These are phyloP conservation scores for Manacus vitellinus DNA, from an alignment of 2,113 vertebrate genomes.

Conservation along the genomic window DNA sequence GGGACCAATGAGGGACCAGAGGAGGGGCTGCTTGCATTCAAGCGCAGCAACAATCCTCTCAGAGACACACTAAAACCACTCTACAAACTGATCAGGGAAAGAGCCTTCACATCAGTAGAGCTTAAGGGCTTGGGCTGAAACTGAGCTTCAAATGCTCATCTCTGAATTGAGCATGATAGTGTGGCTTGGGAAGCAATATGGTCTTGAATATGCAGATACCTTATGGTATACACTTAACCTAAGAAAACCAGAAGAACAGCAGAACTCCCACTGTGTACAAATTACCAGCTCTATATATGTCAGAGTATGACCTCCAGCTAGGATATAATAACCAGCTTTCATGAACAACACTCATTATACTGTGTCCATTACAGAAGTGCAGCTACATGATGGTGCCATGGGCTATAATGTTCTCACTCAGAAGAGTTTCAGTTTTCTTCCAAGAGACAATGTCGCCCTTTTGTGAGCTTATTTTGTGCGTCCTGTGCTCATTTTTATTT, in stretches of 20 bases:
- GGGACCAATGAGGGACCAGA: background rate
- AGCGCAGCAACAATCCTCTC: background rate
- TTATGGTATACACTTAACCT: background rate
- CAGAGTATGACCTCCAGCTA: slow-evolving; percentile 35
- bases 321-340: slow-evolving; percentile 48
- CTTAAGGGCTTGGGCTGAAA: background rate
- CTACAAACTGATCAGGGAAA: background rate
- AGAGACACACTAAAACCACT: background rate
- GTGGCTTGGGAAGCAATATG: background rate
- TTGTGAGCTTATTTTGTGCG: background rate
- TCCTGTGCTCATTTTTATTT: background rate
- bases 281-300: slow-evolving; percentile 28
- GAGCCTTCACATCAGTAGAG: background rate
- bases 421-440: slow-evolving; percentile 43
- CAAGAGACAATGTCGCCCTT: background rate
- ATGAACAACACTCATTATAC: slow-evolving; percentile 38
- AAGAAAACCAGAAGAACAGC: background rate
- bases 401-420: slow-evolving; percentile 27
- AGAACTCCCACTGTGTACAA: slow-evolving; percentile 24
- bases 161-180: background rate
- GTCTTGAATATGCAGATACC: background rate
- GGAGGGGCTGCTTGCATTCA: background rate
- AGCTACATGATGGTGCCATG: slow-evolving; percentile 24
- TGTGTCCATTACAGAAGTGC: slow-evolving; percentile 42
- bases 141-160: background rate